Conservation (phyloP, 2,113 vertebrate species). For the Coptodon bakossiorum region DNA sequence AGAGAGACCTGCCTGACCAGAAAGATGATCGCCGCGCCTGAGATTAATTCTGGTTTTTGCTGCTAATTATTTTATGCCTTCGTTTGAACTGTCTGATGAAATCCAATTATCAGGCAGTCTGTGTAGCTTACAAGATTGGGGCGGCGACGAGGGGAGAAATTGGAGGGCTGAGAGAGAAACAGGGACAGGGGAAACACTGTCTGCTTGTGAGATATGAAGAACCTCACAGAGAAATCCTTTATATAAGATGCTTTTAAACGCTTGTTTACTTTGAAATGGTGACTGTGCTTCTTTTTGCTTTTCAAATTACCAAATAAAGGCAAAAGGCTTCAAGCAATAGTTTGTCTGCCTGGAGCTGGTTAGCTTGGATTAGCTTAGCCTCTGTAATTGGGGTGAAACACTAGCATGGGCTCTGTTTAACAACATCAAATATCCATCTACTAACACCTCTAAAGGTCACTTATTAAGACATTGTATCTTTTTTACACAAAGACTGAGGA, state of each 20-base stretch:
- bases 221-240: not conserved
- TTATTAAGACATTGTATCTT: not conserved
- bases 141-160: conserved; percentile 2
- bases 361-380: not conserved
- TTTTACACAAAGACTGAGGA: not conserved
- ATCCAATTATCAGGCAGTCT: conserved; percentile 67
- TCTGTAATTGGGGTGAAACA: not conserved
- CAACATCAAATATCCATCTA: not conserved
- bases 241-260: not conserved
- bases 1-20: not conserved
- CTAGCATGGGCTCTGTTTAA: not conserved
- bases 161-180: not conserved
- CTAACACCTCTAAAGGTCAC: not conserved
- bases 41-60: conserved; percentile 56
- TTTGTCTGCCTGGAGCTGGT: not conserved
- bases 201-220: not conserved
- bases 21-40: conserved; percentile 22
- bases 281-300: not conserved
- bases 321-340: not conserved
- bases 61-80: conserved; percentile 63
- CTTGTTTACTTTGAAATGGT: not conserved
- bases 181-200: not conserved
- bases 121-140: conserved; percentile 52
- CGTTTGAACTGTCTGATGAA: conserved; percentile 67
- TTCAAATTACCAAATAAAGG: not conserved